These are phyloP conservation scores for Pomacea maculata DNA, from an alignment of 1,140 invertebrate species.

Conservation along the genomic window DNA sequence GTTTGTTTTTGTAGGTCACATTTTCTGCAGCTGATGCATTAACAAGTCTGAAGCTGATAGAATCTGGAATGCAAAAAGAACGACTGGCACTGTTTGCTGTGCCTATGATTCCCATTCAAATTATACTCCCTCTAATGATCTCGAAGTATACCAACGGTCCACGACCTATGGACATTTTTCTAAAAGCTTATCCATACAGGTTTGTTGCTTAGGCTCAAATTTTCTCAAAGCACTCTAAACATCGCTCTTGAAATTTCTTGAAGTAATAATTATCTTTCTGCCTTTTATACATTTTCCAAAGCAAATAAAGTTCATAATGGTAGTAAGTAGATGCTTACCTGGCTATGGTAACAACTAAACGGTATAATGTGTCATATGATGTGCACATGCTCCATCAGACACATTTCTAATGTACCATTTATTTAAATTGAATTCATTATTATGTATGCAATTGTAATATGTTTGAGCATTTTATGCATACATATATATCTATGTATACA, in stretches of 20 bases:
- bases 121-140: slow-evolving; percentile 89
- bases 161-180: slow-evolving; percentile 86
- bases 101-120: slow-evolving; percentile 93
- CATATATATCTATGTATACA: neutral
- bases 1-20: slow-evolving; percentile 76
- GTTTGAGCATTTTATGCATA: neutral
- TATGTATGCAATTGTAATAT: neutral
- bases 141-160: slow-evolving; percentile 89
- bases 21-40: slow-evolving; percentile 97
- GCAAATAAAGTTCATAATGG: neutral
- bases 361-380: too few species aligned
- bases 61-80: slow-evolving; percentile 95
- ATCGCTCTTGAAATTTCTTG: neutral
- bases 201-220: slow-evolving; percentile 48
- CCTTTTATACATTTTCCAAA: neutral
- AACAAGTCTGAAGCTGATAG: slow-evolving; percentile 92
- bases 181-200: slow-evolving; percentile 89
- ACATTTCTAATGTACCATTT: neutral
- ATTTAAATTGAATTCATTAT: neutral
- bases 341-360: too few species aligned
- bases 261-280: neutral
- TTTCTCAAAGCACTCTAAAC: neutral
- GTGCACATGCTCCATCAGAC: too few species aligned
- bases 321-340: too few species aligned
- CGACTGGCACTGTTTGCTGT: slow-evolving; percentile 87